Evolutionary conservation across 2,888 invertebrate species (phyloP), one percentile per base, ranked within the genome.

Genomic region (Psylliodes chrysocephalus): DNA sequence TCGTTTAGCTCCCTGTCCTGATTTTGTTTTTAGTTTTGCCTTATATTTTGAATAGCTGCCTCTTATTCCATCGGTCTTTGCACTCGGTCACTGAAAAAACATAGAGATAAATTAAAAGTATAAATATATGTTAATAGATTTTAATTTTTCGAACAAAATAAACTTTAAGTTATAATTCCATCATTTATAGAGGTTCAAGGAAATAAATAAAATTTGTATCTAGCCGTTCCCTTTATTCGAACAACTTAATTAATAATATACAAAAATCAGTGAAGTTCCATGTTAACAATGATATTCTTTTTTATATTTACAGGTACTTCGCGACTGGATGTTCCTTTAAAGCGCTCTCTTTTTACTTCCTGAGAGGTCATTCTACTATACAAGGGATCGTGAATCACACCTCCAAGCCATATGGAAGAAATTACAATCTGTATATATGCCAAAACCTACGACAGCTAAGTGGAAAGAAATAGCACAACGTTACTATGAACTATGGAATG

Each of bases 31-130:
- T 46, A 46, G 46, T 46, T 46, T 46, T 17, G 17, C 46, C 18
- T 46, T 46, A 18, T 46, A 46, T 46, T 46, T 46, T 46, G 46
- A 15, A 10, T 46, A 46, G 46, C 46, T 19, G 14, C 46, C 46
- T 46, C 46, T 46, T 46, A 17, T 46, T 46, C 51, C 51, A 51
- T 28, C 30, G 25, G 5, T 51, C 51, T 51, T 28, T 51, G 51
- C 51, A 51, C 30, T 51, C 51, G 12, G 14, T 12, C 12, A 17
- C 51, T 51, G 30, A 51, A 51, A 49, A 22, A 28, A 51, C 15
- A 30, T 51, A 12, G 14, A 14, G 30, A 51, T 14, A 51, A 33
- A 33, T 51, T n/a, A n/a, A n/a, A n/a, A n/a, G n/a, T n/a, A n/a
- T n/a, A n/a, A n/a, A n/a, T n/a, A n/a, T n/a, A n/a, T n/a, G n/a